phyloP scores from a whole-genome alignment of 1,140 invertebrate genomes.

The Drosophila gunungcola region DNA sequence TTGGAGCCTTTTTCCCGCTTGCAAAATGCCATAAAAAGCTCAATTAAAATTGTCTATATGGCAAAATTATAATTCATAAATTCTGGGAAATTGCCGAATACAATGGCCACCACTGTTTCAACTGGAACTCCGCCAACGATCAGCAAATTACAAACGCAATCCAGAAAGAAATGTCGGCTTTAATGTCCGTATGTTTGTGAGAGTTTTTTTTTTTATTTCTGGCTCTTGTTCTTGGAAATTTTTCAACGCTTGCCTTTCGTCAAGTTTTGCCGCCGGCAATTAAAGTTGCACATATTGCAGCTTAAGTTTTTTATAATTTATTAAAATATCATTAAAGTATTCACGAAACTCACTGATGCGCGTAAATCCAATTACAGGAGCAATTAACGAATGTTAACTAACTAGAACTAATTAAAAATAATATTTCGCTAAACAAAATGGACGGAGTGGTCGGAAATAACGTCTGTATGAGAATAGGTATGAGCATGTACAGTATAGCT shows the following conservation, averaged over 20 bases:
- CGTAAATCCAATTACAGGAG: conserved; percentile 80
- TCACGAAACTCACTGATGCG: conserved; percentile 62
- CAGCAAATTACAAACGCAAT: conserved; percentile 72
- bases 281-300: conserved; percentile 42
- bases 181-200: conserved; percentile 18
- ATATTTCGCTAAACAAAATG: conserved; percentile 74
- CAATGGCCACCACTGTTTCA: conserved; percentile 67
- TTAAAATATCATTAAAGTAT: conserved; percentile 74
- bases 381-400: conserved; percentile 80
- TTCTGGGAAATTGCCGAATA: conserved; percentile 82
- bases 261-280: conserved; percentile 52
- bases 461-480: background rate
- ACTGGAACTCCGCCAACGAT: conserved; percentile 35
- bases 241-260: conserved; percentile 42
- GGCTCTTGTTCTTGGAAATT: conserved; percentile 42
- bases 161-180: conserved; percentile 44
- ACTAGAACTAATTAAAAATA: conserved; percentile 83
- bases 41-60: conserved; percentile 84
- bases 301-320: conserved; percentile 59
- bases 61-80: conserved; percentile 83
- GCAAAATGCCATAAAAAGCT: conserved; percentile 70
- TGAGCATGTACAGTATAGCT: conserved; percentile 8
- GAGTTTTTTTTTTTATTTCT: conserved; percentile 8
- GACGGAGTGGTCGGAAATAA: conserved; percentile 7
- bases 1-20: background rate